Evolutionary conservation across 2,113 vertebrate species (phyloP).

Genomic region (Chelonoidis abingdonii): DNA sequence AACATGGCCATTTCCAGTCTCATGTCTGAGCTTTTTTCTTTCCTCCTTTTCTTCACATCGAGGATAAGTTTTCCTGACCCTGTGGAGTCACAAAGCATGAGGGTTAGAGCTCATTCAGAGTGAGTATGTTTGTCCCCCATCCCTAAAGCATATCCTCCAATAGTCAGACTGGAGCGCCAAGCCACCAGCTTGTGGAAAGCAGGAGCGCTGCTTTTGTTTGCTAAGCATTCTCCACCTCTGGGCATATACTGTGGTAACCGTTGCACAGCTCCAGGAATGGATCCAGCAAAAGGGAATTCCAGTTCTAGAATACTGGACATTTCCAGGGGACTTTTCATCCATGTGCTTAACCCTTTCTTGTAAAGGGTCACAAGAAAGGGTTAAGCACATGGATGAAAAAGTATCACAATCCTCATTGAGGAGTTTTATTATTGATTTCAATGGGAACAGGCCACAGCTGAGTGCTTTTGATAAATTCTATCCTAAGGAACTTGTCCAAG

Average conservation of each 20-base stretch:
- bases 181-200: too few relatives aligned
- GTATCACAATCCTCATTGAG: background rate
- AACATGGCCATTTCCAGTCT: constrained; percentile 70
- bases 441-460: background rate
- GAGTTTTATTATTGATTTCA: background rate
- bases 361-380: too few relatives aligned
- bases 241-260: background rate
- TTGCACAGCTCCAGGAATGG: background rate
- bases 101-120: background rate
- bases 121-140: background rate
- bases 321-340: background rate
- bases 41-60: constrained; percentile 79
- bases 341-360: background rate
- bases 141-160: background rate
- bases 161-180: background rate
- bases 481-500: background rate
- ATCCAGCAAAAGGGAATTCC: background rate
- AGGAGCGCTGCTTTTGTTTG: background rate
- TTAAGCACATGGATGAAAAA: too few relatives aligned
- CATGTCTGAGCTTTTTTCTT: constrained; percentile 81
- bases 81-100: background rate
- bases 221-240: background rate
- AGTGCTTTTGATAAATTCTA: background rate
- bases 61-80: constrained; percentile 77
- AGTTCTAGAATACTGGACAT: background rate